Evolutionary conservation across 2,113 vertebrate species (phyloP).

Genomic region (Ornithorhynchus anatinus): DNA sequence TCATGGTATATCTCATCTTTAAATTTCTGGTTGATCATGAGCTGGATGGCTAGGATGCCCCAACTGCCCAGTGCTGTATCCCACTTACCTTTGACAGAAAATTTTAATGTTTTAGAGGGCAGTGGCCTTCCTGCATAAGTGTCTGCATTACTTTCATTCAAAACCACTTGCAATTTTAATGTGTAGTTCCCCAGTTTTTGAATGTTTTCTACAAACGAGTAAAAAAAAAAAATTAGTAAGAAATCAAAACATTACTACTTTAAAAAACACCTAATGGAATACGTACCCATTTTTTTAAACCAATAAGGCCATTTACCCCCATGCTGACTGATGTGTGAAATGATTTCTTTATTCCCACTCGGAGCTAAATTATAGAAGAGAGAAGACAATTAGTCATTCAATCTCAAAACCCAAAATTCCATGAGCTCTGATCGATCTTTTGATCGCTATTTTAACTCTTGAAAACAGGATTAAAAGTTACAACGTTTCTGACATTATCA

Average conservation of each 20-base stretch:
- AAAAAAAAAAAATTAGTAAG: conserved; percentile 41
- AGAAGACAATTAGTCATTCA: conserved; percentile 17
- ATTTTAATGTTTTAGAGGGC: conserved; percentile 79
- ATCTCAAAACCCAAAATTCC: no score
- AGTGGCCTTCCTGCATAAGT: conserved; percentile 76
- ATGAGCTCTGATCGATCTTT: no score
- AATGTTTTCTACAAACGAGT: conserved; percentile 77
- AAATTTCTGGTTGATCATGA: no score
- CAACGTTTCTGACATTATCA: no score
- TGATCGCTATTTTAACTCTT: no score
- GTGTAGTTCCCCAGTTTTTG: conserved; percentile 83
- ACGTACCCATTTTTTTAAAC: conserved; percentile 92
- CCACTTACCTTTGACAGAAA: conserved; percentile 86
- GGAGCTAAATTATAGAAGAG: conserved; percentile 68
- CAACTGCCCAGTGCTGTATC: not conserved
- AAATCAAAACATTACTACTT: not conserved
- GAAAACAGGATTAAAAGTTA: no score
- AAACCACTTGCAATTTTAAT: conserved; percentile 78
- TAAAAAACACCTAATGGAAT: conserved; percentile 17
- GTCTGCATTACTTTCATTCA: conserved; percentile 77
- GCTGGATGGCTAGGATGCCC: no score
- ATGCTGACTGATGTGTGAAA: conserved; percentile 76
- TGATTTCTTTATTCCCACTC: conserved; percentile 72
- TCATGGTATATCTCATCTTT: no score
- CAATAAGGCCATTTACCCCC: conserved; percentile 82